These are phyloP conservation scores for Papilio glaucus DNA, from an alignment of 1,140 invertebrate genomes.

Conservation along the genomic window DNA sequence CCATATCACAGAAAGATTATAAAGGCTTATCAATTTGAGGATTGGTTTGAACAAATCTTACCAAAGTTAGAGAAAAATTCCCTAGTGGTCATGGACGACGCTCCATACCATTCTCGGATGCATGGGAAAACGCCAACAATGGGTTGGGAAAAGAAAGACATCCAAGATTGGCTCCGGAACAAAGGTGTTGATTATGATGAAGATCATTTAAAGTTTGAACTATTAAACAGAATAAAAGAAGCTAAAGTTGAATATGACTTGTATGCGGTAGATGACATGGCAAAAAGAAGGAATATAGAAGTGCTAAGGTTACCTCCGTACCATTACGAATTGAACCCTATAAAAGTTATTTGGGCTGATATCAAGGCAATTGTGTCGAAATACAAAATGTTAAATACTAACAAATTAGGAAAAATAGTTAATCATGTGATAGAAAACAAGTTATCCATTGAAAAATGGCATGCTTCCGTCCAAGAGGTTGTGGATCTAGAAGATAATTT, in stretches of 20 bases:
- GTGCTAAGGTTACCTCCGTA: constrained; percentile 42
- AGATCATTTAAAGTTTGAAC: constrained; percentile 45
- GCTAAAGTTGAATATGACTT: constrained; percentile 41
- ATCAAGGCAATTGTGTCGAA: constrained; percentile 36
- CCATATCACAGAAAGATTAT: constrained; percentile 57
- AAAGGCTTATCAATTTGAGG: constrained; percentile 47
- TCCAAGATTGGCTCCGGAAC: constrained; percentile 50
- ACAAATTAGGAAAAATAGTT: constrained; percentile 29
- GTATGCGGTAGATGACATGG: constrained; percentile 53
- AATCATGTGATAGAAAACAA: constrained; percentile 13
- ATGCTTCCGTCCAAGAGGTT: constrained; percentile 34
- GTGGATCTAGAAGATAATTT: constrained; percentile 38
- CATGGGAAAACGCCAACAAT: constrained; percentile 46
- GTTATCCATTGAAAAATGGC: constrained; percentile 33
- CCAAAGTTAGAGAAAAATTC: constrained; percentile 45
- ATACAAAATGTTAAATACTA: constrained; percentile 36
- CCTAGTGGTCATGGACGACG: constrained; percentile 55
- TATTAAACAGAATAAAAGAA: constrained; percentile 46
- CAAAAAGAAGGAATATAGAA: constrained; percentile 35
- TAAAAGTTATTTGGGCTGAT: constrained; percentile 42
- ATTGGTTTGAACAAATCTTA: constrained; percentile 52
- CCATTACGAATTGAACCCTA: constrained; percentile 39
- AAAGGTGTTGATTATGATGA: constrained; percentile 51
- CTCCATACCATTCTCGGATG: constrained; percentile 51
- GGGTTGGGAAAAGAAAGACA: constrained; percentile 45